phyloP scores from a whole-genome alignment of 2,888 invertebrate species.

The Diaperis boleti region DNA sequence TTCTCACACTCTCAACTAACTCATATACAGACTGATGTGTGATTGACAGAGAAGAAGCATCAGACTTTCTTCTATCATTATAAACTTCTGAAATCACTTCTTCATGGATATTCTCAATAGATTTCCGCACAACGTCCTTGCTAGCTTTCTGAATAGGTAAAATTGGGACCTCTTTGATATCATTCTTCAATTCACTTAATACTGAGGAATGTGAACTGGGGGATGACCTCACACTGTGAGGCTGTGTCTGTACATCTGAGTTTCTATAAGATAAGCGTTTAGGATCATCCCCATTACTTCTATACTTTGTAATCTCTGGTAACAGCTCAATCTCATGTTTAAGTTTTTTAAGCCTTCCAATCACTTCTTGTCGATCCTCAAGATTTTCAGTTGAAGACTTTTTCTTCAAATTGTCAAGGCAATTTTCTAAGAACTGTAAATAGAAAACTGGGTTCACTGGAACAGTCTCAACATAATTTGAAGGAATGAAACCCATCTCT shows the following conservation, averaged over 20 bases:
- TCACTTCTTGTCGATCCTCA: conserved; percentile 73
- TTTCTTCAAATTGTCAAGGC: conserved; percentile 68
- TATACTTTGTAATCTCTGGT: conserved; percentile 56
- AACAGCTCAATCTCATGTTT: conserved; percentile 71
- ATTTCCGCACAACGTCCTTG: conserved; percentile 56
- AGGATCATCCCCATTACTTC: conserved; percentile 54
- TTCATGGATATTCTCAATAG: conserved; percentile 60
- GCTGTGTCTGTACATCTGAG: conserved; percentile 58
- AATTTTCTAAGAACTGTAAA: conserved; percentile 78
- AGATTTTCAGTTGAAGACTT: conserved; percentile 54
- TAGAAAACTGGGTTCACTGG: conserved; percentile 81
- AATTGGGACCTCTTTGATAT: conserved; percentile 55
- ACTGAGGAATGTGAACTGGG: conserved; percentile 50
- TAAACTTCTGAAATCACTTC: conserved; percentile 56
- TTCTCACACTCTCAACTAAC: conserved; percentile 82
- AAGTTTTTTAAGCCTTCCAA: conserved; percentile 73
- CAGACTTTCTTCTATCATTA: conserved; percentile 55
- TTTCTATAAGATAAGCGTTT: conserved; percentile 60
- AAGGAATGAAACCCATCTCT: conserved; percentile 87
- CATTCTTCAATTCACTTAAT: conserved; percentile 48
- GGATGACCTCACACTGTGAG: conserved; percentile 32
- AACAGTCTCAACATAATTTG: conserved; percentile 85
- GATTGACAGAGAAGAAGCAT: conserved; percentile 64
- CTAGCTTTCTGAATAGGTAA: conserved; percentile 56
- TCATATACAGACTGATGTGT: conserved; percentile 76